Evolutionary conservation across 2,888 invertebrate genomes (phyloP).

Genomic region (Drosophila lacicola): DNA sequence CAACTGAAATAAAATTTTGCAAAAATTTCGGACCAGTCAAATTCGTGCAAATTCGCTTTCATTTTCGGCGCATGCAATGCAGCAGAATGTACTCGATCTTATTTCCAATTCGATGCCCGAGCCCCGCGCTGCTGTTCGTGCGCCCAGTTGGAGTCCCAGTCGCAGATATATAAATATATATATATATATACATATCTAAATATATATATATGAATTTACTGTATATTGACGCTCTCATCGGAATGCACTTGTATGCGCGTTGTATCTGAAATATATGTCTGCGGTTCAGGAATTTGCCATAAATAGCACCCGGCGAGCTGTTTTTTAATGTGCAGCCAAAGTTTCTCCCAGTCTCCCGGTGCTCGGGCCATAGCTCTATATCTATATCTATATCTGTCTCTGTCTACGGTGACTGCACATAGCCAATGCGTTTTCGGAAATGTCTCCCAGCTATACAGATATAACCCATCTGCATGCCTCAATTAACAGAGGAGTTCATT

Average conservation of each 20-base stretch:
- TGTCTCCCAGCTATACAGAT: slow-evolving; percentile 17
- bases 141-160: slow-evolving; percentile 19
- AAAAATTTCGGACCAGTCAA: slow-evolving; percentile 7
- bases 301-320: slow-evolving; percentile 62
- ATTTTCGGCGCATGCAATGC: slow-evolving; percentile 27
- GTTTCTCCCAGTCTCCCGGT: slow-evolving; percentile 23
- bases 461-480: slow-evolving; percentile 10
- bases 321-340: slow-evolving; percentile 49
- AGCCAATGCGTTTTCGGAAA: slow-evolving; percentile 19
- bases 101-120: slow-evolving; percentile 1
- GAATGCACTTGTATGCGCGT: slow-evolving; percentile 58
- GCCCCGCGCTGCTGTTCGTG: background rate
- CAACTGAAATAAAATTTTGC: slow-evolving; percentile 13
- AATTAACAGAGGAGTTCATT: slow-evolving; percentile 25
- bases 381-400: background rate
- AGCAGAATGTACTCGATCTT: slow-evolving; percentile 12
- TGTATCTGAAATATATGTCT: slow-evolving; percentile 60
- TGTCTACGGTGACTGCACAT: slow-evolving; percentile 17
- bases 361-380: slow-evolving; percentile 27
- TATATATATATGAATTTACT: slow-evolving; percentile 13
- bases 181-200: slow-evolving; percentile 6
- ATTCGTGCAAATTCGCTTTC: slow-evolving; percentile 46
- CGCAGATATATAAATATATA: slow-evolving; percentile 28
- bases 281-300: slow-evolving; percentile 72
- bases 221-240: slow-evolving; percentile 4